These are phyloP conservation scores for Rhinoraja longicauda DNA, from an alignment of 2,797 vertebrate species.

Conservation along the genomic window DNA sequence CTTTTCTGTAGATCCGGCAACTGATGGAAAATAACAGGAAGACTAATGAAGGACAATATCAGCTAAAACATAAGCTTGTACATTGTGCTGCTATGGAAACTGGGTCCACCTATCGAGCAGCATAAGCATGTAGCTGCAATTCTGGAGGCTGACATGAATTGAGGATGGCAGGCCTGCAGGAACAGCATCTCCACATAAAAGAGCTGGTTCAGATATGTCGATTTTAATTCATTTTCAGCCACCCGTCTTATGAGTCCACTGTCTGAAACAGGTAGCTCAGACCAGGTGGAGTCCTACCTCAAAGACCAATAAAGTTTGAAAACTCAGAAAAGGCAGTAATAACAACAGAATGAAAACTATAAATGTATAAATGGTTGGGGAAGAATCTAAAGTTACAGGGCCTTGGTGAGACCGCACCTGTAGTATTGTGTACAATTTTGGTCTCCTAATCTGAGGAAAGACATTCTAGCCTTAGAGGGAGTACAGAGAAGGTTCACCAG, in stretches of 20 bases:
- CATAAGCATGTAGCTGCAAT: neutral
- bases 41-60: neutral
- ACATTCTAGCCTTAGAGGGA: too few species aligned
- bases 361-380: neutral
- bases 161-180: neutral
- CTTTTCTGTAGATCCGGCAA: neutral
- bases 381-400: too few species aligned
- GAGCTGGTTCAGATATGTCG: neutral
- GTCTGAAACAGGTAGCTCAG: slow-evolving; percentile 8
- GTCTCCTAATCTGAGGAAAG: too few species aligned
- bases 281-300: neutral
- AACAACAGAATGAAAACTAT: neutral
- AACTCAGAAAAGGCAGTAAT: neutral
- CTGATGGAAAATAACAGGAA: neutral
- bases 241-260: neutral
- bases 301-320: neutral
- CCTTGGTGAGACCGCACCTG: too few species aligned
- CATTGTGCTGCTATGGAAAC: slow-evolving; percentile 11
- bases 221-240: neutral
- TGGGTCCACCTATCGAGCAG: neutral
- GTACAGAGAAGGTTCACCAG: too few species aligned
- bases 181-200: neutral
- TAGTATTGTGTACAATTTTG: too few species aligned
- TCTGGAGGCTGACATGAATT: neutral
- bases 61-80: neutral